Base-by-base conservation (phyloP, 2,797 vertebrate species). In the Emydoidea blandingii region DNA sequence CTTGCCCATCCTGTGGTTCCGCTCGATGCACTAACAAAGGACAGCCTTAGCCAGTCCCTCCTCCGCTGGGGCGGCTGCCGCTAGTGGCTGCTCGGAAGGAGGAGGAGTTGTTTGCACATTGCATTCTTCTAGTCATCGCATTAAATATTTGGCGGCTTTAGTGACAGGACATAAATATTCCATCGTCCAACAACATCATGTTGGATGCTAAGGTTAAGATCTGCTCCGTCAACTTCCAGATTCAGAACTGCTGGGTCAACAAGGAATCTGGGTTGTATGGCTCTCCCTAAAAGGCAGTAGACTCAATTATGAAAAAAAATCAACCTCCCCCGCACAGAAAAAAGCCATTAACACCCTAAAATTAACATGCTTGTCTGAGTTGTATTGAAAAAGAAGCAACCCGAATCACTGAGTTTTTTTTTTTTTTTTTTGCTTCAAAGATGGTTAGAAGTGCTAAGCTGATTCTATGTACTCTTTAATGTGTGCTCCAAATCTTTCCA, bases 341-440 rank as follows among this genome's bases (percentile, higher is more conserved):
- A 72, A 72, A 41, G 37, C 19, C 21, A 72, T 72, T 72, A 72
- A 72, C 19, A 72, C 68, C 21, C 37, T 72, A 72, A 72, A 41
- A 72, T 72, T 72, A 72, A 72, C 68, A 3, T 5, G 44, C 79
- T 53, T 37, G 11, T 29, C 87, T 4, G 49, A 25, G 83, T 44
- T 85, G 31, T n/a, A 1, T 86, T 94, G 83, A 41, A 95, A 92
- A 94, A 86, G 87, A 88, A 96, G 34, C 89, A 12, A 15, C 41
- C 27, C 1, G 91, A 85, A 52, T 78, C 90, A 72, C 92, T 95
- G n/a, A n/a, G n/a, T n/a, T n/a, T n/a, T n/a, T n/a, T n/a, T n/a
- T 52, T 29, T 47, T 27, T 14, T 34, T 15, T 12, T 34, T n/a
- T 29, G 6, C 41, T 47, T 47, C 25, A 56, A 34, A 3, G 74